Base-by-base conservation (phyloP, 2,113 vertebrate genomes). In the Oreamnos americanus region DNA sequence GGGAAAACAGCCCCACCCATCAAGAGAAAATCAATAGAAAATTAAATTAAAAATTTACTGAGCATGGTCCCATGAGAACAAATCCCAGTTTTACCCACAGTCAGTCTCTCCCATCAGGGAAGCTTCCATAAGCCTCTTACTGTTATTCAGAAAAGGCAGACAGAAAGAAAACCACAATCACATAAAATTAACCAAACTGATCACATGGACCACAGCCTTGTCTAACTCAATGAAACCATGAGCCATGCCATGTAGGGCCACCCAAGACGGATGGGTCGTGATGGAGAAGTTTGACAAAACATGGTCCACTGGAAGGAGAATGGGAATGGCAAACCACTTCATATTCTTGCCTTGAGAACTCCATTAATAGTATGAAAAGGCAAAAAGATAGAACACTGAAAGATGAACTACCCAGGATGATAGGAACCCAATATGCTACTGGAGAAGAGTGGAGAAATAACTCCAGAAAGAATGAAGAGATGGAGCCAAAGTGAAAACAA, bases 191-290 rank as follows among this genome's bases (percentile, higher is more conserved):
- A 36, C n/a, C 64, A 71, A 11, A 36, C 8, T 19, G 2, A 36
- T 36, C 2, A 21, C 17, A 71, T 71, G n/a, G 64, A 71, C 9
- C 64, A 36, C 17, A 71, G 17, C 9, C 64, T 67, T 71, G 64
- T 71, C n/a, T 71, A 71, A 71, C 64, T 71, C 64, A 71, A 1
- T 71, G 64, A 71, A 71, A 71, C n/a, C 64, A 71, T 36, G 64
- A 71, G 64, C 64, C n/a, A 71, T 71, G 64, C n/a, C n/a, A 21
- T 71, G n/a, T 71, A 71, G 17, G 64, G 64, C 2, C 17, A 71
- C n/a, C 64, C 64, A 36, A 21, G 64, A 21, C 0, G 2, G n/a
- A 36, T 19, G n/a, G n/a, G 17, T 71, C 17, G 5, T 71, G n/a
- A 21, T 71, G 64, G 64, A 67, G 7, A 67, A 9, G 36, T 36